These are phyloP conservation scores for Cephus cinctus DNA, from an alignment of 1,140 invertebrate species.

Conservation along the genomic window DNA sequence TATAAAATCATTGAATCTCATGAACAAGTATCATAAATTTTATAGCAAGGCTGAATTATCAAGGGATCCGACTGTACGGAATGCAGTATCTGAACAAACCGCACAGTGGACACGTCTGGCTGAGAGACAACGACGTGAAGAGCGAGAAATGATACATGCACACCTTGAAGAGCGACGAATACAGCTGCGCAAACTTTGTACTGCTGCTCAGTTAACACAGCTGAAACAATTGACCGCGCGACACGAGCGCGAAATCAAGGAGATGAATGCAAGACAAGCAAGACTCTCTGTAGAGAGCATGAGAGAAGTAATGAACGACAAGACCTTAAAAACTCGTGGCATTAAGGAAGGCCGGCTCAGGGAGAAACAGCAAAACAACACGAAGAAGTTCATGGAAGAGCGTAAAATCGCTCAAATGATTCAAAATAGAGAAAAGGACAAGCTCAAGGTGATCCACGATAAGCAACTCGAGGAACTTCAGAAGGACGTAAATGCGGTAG, in stretches of 20 bases:
- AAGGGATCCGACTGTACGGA: constrained; percentile 75
- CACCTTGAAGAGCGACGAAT: constrained; percentile 86
- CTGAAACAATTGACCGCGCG: constrained; percentile 87
- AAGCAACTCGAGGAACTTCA: constrained; percentile 89
- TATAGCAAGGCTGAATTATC: constrained; percentile 77
- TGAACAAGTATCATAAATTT: constrained; percentile 17
- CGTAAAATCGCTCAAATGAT: constrained; percentile 85
- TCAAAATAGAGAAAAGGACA: constrained; percentile 92
- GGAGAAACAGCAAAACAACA: constrained; percentile 98
- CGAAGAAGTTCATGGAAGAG: constrained; percentile 98
- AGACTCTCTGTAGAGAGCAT: constrained; percentile 96
- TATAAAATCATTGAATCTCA: not conserved
- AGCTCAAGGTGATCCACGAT: constrained; percentile 86
- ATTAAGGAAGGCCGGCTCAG: constrained; percentile 91
- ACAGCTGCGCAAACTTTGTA: constrained; percentile 82
- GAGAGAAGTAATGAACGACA: constrained; percentile 93
- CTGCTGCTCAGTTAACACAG: constrained; percentile 80
- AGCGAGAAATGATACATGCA: constrained; percentile 81
- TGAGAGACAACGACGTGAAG: constrained; percentile 85
- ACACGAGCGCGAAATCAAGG: constrained; percentile 93
- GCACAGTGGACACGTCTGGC: constrained; percentile 92
- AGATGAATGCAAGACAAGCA: constrained; percentile 93
- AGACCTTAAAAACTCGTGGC: constrained; percentile 94
- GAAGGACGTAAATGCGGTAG: constrained; percentile 89
- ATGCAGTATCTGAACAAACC: constrained; percentile 86